Base-by-base conservation (phyloP, 2,888 invertebrate species). In the Amblyteles armatorius region DNA sequence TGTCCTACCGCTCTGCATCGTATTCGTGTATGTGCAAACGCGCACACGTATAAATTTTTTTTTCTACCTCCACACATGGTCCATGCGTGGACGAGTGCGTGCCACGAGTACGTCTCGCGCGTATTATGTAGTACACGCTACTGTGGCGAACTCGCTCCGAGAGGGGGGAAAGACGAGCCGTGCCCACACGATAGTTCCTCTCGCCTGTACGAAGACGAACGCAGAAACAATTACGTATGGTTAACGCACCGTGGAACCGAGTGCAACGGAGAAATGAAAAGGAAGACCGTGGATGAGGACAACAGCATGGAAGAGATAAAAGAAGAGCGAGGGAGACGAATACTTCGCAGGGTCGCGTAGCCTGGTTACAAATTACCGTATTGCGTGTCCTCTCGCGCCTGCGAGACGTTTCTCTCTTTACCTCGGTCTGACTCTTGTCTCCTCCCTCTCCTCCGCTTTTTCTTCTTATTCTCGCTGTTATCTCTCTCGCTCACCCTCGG, bases 321-420 rank as follows among this genome's bases (percentile, higher is more conserved):
- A 36, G 29, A 22, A 73, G 74, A 77, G 65, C 69, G 73, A 84
- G 50, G 50, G 72, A 84, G 77, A 81, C 79, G 44, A 48, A 48
- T 63, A 29, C 63, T 33, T 83, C 82, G 69, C 83, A 84, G 82
- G 85, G 86, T 82, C 86, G 87, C 87, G 87, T 87, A 89, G 86
- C 85, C 88, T 87, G 87, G 83, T 89, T 90, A 91, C 89, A 91
- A 91, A 91, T 91, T 88, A 88, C 88, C 84, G 86, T 87, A 89
- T 91, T 87, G 90, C 90, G 89, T 90, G 91, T 88, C 77, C 60
- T 80, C 80, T 82, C 85, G 79, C 82, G 78, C 77, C 84, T 72
- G 19, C 44, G 40, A 63, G 7, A 76, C 67, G 63, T 33, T 52
- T 67, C 65, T 69, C 60, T 50, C 68, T 69, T 55, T 83, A 16